A percentile compares a stretch with the other conserved stretches of the same genome.
Evolutionary conservation across 2,797 vertebrate species (phyloP).

Genomic region (Dermochelys coriacea): DNA sequence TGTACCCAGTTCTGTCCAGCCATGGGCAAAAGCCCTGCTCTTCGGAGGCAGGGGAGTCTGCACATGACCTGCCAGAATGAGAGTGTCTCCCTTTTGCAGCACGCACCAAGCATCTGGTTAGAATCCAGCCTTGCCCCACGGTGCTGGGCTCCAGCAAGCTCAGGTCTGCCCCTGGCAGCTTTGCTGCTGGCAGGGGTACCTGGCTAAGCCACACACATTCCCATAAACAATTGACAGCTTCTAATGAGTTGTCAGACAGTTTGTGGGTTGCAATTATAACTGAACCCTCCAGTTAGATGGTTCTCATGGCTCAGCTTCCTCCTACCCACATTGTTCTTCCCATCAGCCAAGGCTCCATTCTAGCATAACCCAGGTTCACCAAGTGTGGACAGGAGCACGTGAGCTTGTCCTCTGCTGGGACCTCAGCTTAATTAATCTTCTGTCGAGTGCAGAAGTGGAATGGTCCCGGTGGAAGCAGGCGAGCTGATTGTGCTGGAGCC

Average conservation of each 20-base stretch:
- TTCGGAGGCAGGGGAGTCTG: background rate
- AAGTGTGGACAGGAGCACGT: background rate
- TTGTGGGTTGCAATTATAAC: background rate
- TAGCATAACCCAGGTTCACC: background rate
- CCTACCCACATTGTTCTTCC: background rate
- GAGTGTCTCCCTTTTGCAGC: background rate
- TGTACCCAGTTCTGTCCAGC: background rate
- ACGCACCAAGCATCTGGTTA: background rate
- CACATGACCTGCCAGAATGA: background rate
- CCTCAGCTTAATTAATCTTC: slow-evolving; percentile 76
- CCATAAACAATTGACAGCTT: background rate
- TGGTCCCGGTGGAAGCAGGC: slow-evolving; percentile 51
- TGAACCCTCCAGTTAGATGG: slow-evolving; percentile 2
- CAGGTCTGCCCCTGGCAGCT: background rate
- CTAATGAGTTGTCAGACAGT: background rate
- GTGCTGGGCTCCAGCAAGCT: background rate
- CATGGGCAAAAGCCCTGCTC: background rate
- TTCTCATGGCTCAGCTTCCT: background rate
- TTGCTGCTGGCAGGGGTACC: background rate
- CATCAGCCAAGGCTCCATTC: background rate
- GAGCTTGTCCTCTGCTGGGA: slow-evolving; percentile 14
- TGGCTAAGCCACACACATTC: fast-evolving
- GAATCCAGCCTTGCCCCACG: background rate
- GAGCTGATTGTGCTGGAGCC: slow-evolving; percentile 60
- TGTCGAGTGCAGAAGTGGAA: slow-evolving; percentile 30